phyloP scores from a whole-genome alignment of 2,113 vertebrate genomes.

The Calidris pygmaea region DNA sequence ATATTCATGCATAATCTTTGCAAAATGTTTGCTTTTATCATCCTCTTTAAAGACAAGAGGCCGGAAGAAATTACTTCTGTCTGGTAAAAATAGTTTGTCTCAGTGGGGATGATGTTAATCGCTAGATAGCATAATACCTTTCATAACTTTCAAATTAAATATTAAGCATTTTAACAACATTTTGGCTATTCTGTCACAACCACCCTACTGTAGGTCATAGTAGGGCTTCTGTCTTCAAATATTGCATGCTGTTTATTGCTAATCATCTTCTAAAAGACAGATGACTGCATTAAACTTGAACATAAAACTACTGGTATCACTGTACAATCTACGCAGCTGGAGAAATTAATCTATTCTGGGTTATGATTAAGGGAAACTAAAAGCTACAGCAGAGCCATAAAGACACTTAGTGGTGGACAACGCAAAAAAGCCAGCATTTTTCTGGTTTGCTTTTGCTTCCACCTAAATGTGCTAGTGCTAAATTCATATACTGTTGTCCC shows the following conservation, averaged over 20 bases:
- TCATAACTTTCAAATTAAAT: constrained; percentile 59
- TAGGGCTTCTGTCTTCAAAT: constrained; percentile 24
- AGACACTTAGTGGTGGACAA: neutral
- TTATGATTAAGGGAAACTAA: constrained; percentile 39
- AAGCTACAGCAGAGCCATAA: neutral
- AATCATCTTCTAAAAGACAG: constrained; percentile 58
- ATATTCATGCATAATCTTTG: neutral
- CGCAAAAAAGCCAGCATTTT: neutral
- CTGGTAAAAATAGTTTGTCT: constrained; percentile 22
- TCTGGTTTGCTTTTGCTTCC: neutral
- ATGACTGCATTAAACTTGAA: constrained; percentile 58
- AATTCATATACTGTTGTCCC: neutral
- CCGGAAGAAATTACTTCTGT: constrained; percentile 15
- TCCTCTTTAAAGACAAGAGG: neutral
- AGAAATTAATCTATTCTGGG: constrained; percentile 48
- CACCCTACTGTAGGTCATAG: constrained; percentile 25
- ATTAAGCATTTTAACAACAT: constrained; percentile 37
- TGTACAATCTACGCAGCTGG: constrained; percentile 55
- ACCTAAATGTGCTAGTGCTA: neutral
- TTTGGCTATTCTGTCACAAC: constrained; percentile 3
- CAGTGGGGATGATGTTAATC: constrained; percentile 31
- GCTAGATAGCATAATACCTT: constrained; percentile 11
- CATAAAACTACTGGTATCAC: constrained; percentile 30
- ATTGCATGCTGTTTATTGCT: constrained; percentile 52
- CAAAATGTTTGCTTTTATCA: constrained; percentile 18